phyloP scores from a whole-genome alignment of 1,140 invertebrate genomes.

The Dreissena rostriformis region DNA sequence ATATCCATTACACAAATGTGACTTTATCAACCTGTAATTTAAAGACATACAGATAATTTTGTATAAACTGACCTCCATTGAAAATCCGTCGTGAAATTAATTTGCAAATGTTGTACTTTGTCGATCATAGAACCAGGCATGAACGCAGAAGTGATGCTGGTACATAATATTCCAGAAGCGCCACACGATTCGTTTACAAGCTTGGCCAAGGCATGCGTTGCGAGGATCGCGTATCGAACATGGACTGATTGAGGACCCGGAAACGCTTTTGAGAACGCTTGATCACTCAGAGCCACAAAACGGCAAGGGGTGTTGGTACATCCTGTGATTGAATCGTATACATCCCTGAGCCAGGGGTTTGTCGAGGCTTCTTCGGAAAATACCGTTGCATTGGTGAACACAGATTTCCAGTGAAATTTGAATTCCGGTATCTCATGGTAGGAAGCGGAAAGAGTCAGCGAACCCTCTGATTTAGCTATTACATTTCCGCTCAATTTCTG shows the following conservation, averaged over 20 bases:
- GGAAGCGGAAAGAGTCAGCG: conserved; percentile 11
- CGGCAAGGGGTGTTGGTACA: not conserved
- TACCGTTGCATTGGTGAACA: conserved; percentile 27
- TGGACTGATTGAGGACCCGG: not conserved
- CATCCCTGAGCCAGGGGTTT: conserved; percentile 36
- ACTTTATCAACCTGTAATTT: too few species aligned
- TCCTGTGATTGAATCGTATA: conserved; percentile 19
- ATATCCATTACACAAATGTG: too few species aligned
- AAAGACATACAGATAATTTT: not conserved
- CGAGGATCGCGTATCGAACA: conserved; percentile 17
- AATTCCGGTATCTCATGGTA: not conserved
- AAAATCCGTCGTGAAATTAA: conserved; percentile 15
- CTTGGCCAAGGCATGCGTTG: conserved; percentile 14
- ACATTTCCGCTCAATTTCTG: not conserved
- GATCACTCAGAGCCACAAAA: not conserved
- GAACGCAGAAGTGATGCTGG: not conserved
- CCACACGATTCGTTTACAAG: not conserved
- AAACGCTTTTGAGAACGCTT: not conserved
- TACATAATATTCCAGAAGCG: not conserved
- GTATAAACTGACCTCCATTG: conserved; percentile 21
- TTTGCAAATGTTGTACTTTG: not conserved
- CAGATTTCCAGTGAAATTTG: conserved; percentile 35
- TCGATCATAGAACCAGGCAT: conserved; percentile 2
- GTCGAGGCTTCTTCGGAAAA: not conserved
- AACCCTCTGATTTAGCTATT: conserved; percentile 21